These are phyloP conservation scores for Stigmatopora nigra DNA, from an alignment of 2,113 vertebrate genomes.

Conservation along the genomic window DNA sequence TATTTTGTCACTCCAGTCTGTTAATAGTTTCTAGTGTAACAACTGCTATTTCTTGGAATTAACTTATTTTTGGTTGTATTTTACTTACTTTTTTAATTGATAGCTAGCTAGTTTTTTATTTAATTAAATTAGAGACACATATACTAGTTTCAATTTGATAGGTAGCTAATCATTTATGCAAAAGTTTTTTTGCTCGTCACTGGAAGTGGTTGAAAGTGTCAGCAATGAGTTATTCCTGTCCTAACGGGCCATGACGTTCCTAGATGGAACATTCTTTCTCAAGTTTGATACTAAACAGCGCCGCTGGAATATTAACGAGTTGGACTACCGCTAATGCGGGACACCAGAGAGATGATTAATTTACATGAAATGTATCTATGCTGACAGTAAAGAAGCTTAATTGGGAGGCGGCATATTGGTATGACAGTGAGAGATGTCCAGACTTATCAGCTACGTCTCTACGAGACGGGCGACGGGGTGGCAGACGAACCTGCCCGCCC, in stretches of 20 bases:
- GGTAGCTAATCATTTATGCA: too few relatives aligned
- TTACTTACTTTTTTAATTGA: too few relatives aligned
- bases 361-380: constrained; percentile 2
- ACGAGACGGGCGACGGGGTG: constrained; percentile 17
- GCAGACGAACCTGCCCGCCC: constrained; percentile 14
- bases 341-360: constrained; percentile 8
- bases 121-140: too few relatives aligned
- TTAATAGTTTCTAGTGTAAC: neutral
- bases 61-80: too few relatives aligned
- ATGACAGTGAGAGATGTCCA: constrained; percentile 10
- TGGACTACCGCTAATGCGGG: neutral
- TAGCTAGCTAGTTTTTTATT: too few relatives aligned
- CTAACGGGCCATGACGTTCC: constrained; percentile 3
- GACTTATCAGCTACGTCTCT: constrained; percentile 12
- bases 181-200: neutral
- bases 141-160: neutral
- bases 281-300: constrained; percentile 10
- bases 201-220: neutral
- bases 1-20: neutral
- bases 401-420: constrained; percentile 3
- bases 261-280: neutral
- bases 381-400: constrained; percentile 10
- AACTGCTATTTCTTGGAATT: neutral
- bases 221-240: neutral
- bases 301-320: constrained; percentile 3